These are phyloP conservation scores for Troilus luridus DNA, from an alignment of 2,888 invertebrate genomes.

Conservation along the genomic window DNA sequence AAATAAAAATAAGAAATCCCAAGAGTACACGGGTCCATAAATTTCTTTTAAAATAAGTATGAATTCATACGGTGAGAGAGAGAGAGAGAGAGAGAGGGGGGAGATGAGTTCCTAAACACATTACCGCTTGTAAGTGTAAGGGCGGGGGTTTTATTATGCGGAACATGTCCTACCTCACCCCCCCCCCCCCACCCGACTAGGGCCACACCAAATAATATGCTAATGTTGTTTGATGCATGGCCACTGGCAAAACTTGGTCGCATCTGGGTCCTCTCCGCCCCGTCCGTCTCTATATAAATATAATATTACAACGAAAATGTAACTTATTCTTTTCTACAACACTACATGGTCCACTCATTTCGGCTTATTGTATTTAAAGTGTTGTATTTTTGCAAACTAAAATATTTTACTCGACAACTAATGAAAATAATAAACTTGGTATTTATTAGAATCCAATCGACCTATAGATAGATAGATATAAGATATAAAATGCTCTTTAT, in stretches of 20 bases:
- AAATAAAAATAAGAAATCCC: constrained; percentile 1
- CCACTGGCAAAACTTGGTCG: constrained; percentile 28
- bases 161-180: neutral
- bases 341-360: neutral
- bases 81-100: neutral
- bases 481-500: no score
- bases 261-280: neutral
- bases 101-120: constrained; percentile 42
- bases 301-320: neutral
- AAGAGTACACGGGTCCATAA: constrained; percentile 14
- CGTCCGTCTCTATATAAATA: neutral
- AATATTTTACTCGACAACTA: no score
- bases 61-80: constrained; percentile 18
- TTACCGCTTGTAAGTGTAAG: constrained; percentile 46
- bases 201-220: constrained; percentile 55
- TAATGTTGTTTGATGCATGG: constrained; percentile 52
- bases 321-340: neutral
- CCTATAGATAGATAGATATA: no score
- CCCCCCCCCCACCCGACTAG: neutral
- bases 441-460: no score
- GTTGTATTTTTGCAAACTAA: no score
- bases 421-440: no score
- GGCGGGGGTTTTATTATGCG: constrained; percentile 54
- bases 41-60: constrained; percentile 41
- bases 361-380: no score